A percentile compares a stretch with the other conserved stretches of the same genome.
phyloP scores from a whole-genome alignment of 2,113 vertebrate species.

The Alosa alosa region DNA sequence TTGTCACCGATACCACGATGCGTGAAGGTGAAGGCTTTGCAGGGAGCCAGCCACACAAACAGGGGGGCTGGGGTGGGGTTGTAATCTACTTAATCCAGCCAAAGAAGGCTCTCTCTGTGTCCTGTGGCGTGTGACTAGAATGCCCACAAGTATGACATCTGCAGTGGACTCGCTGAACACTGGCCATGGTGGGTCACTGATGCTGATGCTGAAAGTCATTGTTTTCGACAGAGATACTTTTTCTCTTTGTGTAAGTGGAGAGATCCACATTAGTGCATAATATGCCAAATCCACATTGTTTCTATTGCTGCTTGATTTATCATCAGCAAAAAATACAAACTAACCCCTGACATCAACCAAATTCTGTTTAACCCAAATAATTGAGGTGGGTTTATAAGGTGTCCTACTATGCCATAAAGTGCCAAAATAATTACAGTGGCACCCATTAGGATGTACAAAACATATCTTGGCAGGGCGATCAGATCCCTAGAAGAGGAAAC shows the following conservation, averaged over 20 bases:
- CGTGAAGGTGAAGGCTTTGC: slow-evolving; percentile 39
- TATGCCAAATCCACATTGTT: not conserved
- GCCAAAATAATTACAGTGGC: slow-evolving; percentile 63
- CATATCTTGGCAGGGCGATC: not conserved
- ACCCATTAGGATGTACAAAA: slow-evolving; percentile 52
- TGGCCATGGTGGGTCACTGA: not conserved
- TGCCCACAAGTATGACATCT: not conserved
- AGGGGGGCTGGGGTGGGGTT: not conserved
- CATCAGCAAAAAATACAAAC: not conserved
- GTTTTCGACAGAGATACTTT: not conserved
- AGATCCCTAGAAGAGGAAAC: not conserved
- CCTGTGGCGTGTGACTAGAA: not conserved
- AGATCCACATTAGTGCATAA: not conserved
- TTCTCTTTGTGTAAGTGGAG: not conserved
- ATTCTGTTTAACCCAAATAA: not conserved
- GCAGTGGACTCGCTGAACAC: not conserved
- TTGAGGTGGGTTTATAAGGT: slow-evolving; percentile 67
- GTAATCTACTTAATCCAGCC: slow-evolving; percentile 43
- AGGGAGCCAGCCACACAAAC: slow-evolving; percentile 4
- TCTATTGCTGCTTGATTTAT: not conserved
- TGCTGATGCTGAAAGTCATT: not conserved
- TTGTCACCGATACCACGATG: slow-evolving; percentile 19
- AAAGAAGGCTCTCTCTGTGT: slow-evolving; percentile 11
- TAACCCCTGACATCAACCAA: not conserved
- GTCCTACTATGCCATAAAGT: slow-evolving; percentile 75